Percentiles rank a stretch among this genome's conserved stretches.
phyloP scores from a whole-genome alignment of 2,888 invertebrate genomes.

The Cephus spinipes region DNA sequence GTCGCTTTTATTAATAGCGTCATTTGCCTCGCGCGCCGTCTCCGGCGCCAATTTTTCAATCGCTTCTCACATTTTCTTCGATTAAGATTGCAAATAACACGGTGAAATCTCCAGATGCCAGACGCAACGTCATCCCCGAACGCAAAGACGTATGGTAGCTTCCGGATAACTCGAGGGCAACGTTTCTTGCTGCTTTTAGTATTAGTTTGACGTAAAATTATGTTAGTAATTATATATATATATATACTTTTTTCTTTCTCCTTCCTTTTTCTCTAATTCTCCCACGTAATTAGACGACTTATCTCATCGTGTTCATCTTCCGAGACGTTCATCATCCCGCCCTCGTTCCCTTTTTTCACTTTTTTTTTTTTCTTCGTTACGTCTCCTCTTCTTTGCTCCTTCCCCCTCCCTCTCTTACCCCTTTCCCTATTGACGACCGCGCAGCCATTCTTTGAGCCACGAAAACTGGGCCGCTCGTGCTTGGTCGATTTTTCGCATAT shows the following conservation, averaged over 20 bases:
- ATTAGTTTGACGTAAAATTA: background rate
- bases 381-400: background rate
- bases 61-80: constrained; percentile 8
- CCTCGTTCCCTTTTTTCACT: background rate
- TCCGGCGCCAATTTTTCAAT: constrained; percentile 8
- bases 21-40: background rate
- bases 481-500: constrained; percentile 35
- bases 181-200: no score
- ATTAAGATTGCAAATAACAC: constrained; percentile 9
- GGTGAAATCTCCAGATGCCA: background rate
- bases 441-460: background rate
- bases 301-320: background rate
- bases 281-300: background rate
- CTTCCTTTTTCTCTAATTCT: background rate
- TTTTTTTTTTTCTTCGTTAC: background rate
- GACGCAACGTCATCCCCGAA: background rate
- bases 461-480: constrained; percentile 35
- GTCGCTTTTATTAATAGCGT: background rate
- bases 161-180: background rate
- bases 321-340: background rate
- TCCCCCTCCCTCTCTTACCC: background rate
- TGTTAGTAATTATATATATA: background rate
- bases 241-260: background rate
- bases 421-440: background rate
- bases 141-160: background rate